Evolutionary conservation across 2,888 invertebrate genomes (phyloP), one percentile per base, ranked within the genome.

Genomic region (Phyllotreta striolata): DNA sequence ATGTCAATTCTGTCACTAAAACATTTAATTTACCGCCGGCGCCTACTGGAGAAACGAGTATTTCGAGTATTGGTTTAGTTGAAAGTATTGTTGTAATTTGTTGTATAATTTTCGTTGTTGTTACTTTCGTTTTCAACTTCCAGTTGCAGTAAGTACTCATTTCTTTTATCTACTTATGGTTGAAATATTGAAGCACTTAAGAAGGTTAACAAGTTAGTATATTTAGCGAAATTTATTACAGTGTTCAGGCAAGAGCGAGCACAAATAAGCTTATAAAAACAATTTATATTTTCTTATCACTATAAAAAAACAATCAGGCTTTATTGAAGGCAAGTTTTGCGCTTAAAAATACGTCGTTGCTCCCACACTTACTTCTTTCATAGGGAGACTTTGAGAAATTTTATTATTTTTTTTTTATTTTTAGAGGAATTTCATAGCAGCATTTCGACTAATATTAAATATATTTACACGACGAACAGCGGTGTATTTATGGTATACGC

Each of bases 291-390:
- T 63, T 62, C 55, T 56, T 41, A 62, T 63, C 56, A 62, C 54
- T 64, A 55, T 64, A 55, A 58, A 62, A 67, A 69, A 51, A 66
- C 51, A 66, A 60, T 65, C 66, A 69, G 66, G 67, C 69, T 62
- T 60, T 66, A 43, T 62, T 58, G 44, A 69, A 69, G 69, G 69
- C 69, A 66, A 59, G 24, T 12, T 58, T 66, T 66, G 63, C 67
- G 49, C 56, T 57, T 65, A 52, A 60, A 56, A 47, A 62, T 58
- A 56, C 41, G 47, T 62, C 59, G 62, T 68, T 68, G 66, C 67
- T 70, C 70, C 67, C 67, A 39, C 62, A 52, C 55, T 66, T 66
- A 64, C 51, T 60, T 62, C 46, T 55, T 62, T 56, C 49, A 51
- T 54, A 59, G 57, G 54, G 55, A 66, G 60, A 64, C 44, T 58